Conservation (phyloP, 2,888 invertebrate species). For the Hylaea fasciaria region DNA sequence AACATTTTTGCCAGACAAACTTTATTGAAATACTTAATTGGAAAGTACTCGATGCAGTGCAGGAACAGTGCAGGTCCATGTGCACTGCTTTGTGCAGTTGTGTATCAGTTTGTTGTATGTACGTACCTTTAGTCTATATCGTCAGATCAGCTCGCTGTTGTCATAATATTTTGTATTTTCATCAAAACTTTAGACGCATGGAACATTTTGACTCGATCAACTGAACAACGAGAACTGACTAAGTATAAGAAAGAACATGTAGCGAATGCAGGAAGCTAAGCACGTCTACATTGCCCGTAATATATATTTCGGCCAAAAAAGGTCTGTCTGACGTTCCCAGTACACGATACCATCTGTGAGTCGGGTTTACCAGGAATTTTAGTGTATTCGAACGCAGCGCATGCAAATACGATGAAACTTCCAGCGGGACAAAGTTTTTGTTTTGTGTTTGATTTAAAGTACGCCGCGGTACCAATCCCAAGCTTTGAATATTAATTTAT, state of each 20-base stretch:
- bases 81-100: too few relatives aligned
- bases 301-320: conserved; percentile 34
- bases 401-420: conserved; percentile 38
- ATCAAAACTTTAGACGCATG: too few relatives aligned
- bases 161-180: too few relatives aligned
- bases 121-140: neutral
- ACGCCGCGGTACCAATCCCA: conserved; percentile 22
- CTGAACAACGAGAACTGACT: neutral
- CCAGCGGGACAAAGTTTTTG: conserved; percentile 37
- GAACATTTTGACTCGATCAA: neutral
- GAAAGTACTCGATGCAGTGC: too few relatives aligned
- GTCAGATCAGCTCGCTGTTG: neutral
- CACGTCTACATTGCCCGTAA: conserved; percentile 30
- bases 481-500: conserved; percentile 37
- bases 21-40: too few relatives aligned
- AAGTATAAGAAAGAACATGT: neutral
- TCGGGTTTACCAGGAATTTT: conserved; percentile 35
- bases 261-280: conserved; percentile 24
- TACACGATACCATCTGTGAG: conserved; percentile 30
- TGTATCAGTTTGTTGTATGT: too few relatives aligned
- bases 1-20: too few relatives aligned
- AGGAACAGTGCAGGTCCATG: too few relatives aligned
- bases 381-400: conserved; percentile 36
- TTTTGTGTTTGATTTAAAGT: conserved; percentile 35
- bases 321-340: conserved; percentile 29